phyloP scores from a whole-genome alignment of 2,113 vertebrate species.

The Podiceps cristatus region DNA sequence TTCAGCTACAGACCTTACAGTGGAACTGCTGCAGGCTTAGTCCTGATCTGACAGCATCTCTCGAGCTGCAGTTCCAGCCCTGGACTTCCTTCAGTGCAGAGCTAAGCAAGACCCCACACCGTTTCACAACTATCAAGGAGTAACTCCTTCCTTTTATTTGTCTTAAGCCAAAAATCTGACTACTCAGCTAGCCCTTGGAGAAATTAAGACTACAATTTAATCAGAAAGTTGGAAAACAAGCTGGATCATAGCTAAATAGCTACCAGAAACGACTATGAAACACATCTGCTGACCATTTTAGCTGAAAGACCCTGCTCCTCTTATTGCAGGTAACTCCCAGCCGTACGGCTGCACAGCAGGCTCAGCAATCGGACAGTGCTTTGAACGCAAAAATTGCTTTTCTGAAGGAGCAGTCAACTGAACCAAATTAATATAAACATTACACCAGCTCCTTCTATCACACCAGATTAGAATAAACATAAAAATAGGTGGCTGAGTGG shows the following conservation, averaged over 20 bases:
- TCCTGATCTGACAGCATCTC: background rate
- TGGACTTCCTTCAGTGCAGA: background rate
- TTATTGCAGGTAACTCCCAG: background rate
- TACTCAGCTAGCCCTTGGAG: background rate
- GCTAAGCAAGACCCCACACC: background rate
- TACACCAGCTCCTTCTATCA: background rate
- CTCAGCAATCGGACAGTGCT: background rate
- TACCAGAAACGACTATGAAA: background rate
- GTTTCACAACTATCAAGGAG: background rate
- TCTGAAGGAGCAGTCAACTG: background rate
- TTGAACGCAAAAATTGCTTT: background rate
- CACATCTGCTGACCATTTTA: background rate
- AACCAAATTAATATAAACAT: background rate
- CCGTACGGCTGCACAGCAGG: background rate
- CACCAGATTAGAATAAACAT: background rate
- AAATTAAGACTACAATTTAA: background rate
- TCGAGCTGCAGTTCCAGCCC: background rate
- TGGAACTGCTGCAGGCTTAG: background rate
- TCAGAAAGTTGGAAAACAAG: background rate
- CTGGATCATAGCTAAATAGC: background rate
- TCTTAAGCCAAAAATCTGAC: background rate
- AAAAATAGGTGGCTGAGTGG: background rate
- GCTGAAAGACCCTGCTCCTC: background rate
- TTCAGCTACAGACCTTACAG: background rate
- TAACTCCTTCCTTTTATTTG: background rate